Percentiles rank a stretch among this genome's conserved stretches.
Conservation (phyloP, 2,888 invertebrate genomes). For the Pyrocoelia pectoralis region DNA sequence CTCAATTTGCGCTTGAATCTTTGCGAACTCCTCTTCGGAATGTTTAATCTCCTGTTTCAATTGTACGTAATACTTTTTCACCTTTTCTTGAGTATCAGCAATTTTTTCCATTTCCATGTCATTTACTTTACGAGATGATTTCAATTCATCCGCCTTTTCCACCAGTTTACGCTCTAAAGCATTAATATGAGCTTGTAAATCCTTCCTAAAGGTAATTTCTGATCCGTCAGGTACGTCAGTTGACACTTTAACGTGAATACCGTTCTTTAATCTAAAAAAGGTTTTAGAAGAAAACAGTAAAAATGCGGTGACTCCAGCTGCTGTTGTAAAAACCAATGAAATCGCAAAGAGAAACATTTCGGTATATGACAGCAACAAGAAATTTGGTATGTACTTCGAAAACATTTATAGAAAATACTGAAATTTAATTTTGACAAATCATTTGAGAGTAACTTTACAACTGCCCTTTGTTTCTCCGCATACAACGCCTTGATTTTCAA, state of each 20-base stretch:
- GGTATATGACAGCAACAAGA: not conserved
- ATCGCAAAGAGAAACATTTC: conserved; percentile 40
- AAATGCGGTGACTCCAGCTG: conserved; percentile 49
- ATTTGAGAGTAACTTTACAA: not conserved
- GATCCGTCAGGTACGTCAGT: not conserved
- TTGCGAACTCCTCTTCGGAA: not conserved
- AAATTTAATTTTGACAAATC: conserved; percentile 4
- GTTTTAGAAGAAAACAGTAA: conserved; percentile 47
- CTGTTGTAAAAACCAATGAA: conserved; percentile 45
- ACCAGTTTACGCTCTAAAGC: not conserved
- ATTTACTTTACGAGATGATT: not conserved
- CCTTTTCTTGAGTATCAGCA: not conserved
- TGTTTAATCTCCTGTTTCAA: conserved; percentile 10
- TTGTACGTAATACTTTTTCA: conserved; percentile 2
- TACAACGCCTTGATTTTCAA: not conserved
- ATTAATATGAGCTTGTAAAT: not conserved
- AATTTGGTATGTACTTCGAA: conserved; percentile 12
- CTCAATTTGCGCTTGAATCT: conserved; percentile 2
- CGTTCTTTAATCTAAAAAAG: conserved; percentile 42
- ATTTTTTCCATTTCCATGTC: conserved; percentile 4
- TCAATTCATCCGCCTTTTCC: conserved; percentile 3
- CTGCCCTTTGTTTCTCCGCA: not conserved
- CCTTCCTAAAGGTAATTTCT: not conserved
- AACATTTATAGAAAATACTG: not conserved
- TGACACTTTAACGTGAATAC: not conserved